Conservation (phyloP, 2,797 vertebrate species). For the Spea hammondii region DNA sequence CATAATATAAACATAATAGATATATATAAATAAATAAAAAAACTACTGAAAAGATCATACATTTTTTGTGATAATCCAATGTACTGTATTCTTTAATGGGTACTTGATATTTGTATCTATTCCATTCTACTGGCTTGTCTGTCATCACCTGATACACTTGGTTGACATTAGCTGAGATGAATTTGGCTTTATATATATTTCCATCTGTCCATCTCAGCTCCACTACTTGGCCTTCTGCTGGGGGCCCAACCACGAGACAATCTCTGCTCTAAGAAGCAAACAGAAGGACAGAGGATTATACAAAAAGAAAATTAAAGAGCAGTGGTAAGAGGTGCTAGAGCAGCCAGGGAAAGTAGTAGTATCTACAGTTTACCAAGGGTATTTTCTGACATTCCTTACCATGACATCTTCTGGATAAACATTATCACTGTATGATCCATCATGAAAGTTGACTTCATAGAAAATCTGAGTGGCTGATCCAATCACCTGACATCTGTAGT, state of each 20-base stretch:
- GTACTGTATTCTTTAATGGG: neutral
- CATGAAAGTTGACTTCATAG: slow-evolving; percentile 94
- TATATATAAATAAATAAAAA: neutral
- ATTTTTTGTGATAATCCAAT: neutral
- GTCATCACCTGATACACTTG: slow-evolving; percentile 84
- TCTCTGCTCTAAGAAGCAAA: slow-evolving; percentile 80
- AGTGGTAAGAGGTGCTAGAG: neutral
- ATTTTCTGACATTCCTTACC: slow-evolving; percentile 69
- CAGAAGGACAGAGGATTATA: neutral
- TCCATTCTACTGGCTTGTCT: neutral
- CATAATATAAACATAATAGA: neutral
- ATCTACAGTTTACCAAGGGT: neutral
- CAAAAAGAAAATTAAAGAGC: neutral
- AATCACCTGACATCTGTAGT: slow-evolving; percentile 87
- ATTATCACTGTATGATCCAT: slow-evolving; percentile 96
- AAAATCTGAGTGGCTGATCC: slow-evolving; percentile 83
- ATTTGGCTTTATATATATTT: slow-evolving; percentile 81
- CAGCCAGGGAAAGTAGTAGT: neutral
- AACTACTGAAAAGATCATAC: neutral
- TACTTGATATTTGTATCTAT: neutral
- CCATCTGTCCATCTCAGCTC: slow-evolving; percentile 78
- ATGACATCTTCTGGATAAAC: slow-evolving; percentile 87
- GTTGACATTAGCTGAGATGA: slow-evolving; percentile 77
- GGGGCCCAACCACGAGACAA: slow-evolving; percentile 80
- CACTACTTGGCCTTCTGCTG: slow-evolving; percentile 78